A percentile compares a stretch with the other conserved stretches of the same genome.
These are phyloP conservation scores for Jacana jacana DNA, from an alignment of 2,113 vertebrate species.

Conservation along the genomic window DNA sequence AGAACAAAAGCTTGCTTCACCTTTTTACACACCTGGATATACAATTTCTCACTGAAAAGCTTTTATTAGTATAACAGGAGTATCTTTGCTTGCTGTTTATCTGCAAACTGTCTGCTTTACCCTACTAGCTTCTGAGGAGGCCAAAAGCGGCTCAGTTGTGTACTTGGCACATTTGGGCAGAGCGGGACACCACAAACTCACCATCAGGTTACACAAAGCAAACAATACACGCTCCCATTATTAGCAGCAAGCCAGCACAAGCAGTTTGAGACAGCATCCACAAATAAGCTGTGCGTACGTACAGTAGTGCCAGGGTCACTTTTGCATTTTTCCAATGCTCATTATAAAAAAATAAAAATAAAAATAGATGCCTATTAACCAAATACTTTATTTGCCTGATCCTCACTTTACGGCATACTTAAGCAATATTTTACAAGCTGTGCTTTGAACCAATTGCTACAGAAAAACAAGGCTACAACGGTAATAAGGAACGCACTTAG, in stretches of 20 bases:
- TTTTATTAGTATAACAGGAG: background rate
- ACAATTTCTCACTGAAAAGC: background rate
- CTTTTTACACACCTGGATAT: background rate
- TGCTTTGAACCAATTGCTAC: background rate
- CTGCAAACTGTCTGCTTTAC: background rate
- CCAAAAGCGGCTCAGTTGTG: background rate
- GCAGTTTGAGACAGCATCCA: background rate
- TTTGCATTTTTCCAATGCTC: background rate
- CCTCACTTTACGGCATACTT: background rate
- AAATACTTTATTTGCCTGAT: background rate
- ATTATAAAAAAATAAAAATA: background rate
- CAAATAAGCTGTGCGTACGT: background rate
- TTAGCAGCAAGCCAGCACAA: background rate
- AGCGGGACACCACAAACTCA: background rate
- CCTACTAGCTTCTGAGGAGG: background rate
- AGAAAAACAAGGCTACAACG: background rate
- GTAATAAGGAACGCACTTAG: background rate
- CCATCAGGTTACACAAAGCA: background rate
- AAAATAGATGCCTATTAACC: background rate
- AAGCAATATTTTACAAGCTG: background rate
- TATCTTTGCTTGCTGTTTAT: background rate
- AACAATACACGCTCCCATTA: background rate
- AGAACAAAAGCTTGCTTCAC: background rate
- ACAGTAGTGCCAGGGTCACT: background rate
- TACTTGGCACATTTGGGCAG: background rate